Evolutionary conservation across 2,888 invertebrate genomes (phyloP), one percentile per base, ranked within the genome.

Genomic region (Apamea crenata): DNA sequence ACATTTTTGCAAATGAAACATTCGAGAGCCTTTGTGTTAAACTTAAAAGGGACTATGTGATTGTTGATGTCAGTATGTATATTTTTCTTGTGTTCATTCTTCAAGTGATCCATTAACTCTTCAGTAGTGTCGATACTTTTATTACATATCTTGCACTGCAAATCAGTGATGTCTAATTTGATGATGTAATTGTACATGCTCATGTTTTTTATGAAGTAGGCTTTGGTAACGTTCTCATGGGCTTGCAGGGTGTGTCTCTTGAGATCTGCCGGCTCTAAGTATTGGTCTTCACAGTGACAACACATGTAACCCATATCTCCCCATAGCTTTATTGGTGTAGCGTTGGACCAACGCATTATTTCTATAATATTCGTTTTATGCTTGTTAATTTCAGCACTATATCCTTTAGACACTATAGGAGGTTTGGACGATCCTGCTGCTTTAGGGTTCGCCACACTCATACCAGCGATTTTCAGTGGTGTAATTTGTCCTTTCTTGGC

Each of bases 101-200:
- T 86, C 14, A 95, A 84, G 82, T 95, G 95, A 0, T 89, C 74
- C 10, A 92, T 82, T 2, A 94, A 72, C 4, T 87, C 82, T 3
- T 92, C 91, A 63, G 92, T 66, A 1, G 86, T 79, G 0, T 87
- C 72, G 5, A 90, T 87, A 2, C 77, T 74, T 5, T 47, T 29
- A 0, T 88, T 66, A 77, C 95, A 95, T 25, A 94, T 81, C 0
- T 85, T 91, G 87, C 95, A 95, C 16, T 74, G 56, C 0, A 95
- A 81, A 7, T 82, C 82, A 0, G 95, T 94, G 6, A 94, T 92
- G 81, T 95, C 94, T 5, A 94, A 80, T 82, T 94, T 94, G 14
- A 84, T 50, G 3, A 83, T 14, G 40, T 75, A 86, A 18, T 67
- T 53, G 16, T 72, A 72, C 72, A 84, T 65, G 61, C 86, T 73